Evolutionary conservation across 1,140 invertebrate species (phyloP).

Genomic region (Hyles vespertilio): DNA sequence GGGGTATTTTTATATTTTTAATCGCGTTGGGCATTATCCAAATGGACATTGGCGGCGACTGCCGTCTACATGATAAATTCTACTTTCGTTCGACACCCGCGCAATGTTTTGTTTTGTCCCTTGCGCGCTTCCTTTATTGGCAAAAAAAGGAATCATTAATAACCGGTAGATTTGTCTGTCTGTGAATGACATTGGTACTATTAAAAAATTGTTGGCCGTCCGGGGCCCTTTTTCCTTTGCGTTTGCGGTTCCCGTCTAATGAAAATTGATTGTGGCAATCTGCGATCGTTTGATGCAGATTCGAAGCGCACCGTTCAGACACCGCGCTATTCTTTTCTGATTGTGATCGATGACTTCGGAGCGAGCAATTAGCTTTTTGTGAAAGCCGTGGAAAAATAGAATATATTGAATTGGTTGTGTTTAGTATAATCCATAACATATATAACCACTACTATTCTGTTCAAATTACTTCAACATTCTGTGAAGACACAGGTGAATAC

Average conservation of each 20-base stretch:
- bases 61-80: slow-evolving; percentile 73
- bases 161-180: slow-evolving; percentile 65
- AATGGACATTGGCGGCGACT: slow-evolving; percentile 71
- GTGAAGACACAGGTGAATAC: no score
- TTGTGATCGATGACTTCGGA: slow-evolving; percentile 46
- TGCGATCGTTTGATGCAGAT: slow-evolving; percentile 59
- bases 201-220: slow-evolving; percentile 60
- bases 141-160: slow-evolving; percentile 64
- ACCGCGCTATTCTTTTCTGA: not conserved
- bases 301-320: slow-evolving; percentile 7
- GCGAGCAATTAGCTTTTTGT: no score
- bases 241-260: slow-evolving; percentile 44
- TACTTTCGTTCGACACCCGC: slow-evolving; percentile 69
- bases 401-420: no score
- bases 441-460: no score
- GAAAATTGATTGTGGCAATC: slow-evolving; percentile 67
- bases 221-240: slow-evolving; percentile 28
- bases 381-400: no score
- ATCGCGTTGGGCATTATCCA: slow-evolving; percentile 74
- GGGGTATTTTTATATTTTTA: slow-evolving; percentile 76
- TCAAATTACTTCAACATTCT: no score
- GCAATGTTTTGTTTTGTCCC: slow-evolving; percentile 67
- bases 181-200: slow-evolving; percentile 59
- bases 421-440: no score
- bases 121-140: slow-evolving; percentile 55